phyloP scores from a whole-genome alignment of 2,797 vertebrate species.

The Craterocephalus amniculus region DNA sequence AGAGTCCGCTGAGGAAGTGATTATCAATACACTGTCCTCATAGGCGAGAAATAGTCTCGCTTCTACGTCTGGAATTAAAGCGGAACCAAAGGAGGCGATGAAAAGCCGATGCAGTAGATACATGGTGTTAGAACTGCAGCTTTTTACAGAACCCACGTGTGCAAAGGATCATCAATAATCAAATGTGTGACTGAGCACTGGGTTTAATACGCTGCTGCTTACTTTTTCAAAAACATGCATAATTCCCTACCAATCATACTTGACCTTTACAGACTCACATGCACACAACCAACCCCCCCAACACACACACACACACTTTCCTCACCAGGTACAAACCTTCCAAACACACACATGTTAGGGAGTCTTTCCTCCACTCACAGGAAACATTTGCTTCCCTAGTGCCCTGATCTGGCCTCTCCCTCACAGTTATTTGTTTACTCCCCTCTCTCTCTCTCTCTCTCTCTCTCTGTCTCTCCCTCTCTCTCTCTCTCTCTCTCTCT shows the following conservation, averaged over 20 bases:
- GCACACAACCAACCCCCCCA: not conserved
- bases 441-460: constrained; percentile 31
- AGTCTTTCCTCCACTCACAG: constrained; percentile 64
- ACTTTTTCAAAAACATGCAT: not conserved
- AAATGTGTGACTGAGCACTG: not conserved
- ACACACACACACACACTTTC: too few relatives aligned
- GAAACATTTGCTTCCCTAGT: constrained; percentile 71
- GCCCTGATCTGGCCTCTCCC: constrained; percentile 72
- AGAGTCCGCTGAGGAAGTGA: not conserved
- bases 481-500: constrained; percentile 65
- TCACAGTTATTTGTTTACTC: constrained; percentile 36
- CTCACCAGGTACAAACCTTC: constrained; percentile 1
- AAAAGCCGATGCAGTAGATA: not conserved
- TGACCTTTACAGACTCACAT: constrained; percentile 2
- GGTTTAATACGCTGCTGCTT: not conserved
- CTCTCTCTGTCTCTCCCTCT: constrained; percentile 63
- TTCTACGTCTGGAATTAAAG: not conserved
- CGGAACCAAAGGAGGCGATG: not conserved
- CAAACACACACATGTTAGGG: constrained; percentile 22
- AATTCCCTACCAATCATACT: not conserved
- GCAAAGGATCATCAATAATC: not conserved
- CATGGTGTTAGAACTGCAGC: not conserved
- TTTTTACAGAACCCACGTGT: not conserved
- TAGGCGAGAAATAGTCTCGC: not conserved
- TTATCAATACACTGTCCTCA: not conserved